These are phyloP conservation scores for Ramazzottius varieornatus DNA, from an alignment of 2,888 invertebrate genomes.

Conservation along the genomic window DNA sequence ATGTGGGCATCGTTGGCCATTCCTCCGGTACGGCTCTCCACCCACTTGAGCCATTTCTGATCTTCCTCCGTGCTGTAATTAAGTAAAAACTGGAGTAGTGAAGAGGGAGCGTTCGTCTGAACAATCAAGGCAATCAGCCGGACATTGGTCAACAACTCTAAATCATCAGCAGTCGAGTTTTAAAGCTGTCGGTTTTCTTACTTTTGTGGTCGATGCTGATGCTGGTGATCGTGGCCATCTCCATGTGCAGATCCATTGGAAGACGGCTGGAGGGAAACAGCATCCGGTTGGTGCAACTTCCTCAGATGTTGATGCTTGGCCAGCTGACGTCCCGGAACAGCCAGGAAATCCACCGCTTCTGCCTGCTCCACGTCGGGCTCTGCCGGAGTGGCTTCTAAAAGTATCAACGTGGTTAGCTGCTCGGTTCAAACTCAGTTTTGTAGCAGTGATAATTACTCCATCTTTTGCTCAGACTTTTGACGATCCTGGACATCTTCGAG, in stretches of 20 bases:
- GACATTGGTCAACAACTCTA: no score
- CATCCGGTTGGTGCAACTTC: neutral
- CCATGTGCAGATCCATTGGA: neutral
- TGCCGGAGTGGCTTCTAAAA: neutral
- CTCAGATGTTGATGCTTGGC: neutral
- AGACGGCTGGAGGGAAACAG: neutral
- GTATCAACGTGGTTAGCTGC: no score
- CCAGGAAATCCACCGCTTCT: neutral
- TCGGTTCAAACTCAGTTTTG: no score
- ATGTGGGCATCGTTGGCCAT: neutral
- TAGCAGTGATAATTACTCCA: neutral
- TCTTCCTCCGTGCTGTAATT: neutral
- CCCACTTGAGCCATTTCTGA: neutral
- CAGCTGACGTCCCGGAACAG: neutral
- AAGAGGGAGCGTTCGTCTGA: neutral
- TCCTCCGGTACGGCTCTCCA: neutral
- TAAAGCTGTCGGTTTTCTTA: no score
- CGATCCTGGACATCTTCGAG: neutral
- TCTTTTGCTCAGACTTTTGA: neutral
- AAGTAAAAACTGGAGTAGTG: neutral
- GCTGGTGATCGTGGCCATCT: no score
- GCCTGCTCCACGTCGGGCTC: neutral
- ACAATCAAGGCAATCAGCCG: no score
- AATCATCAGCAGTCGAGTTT: no score
- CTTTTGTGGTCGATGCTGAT: neutral